Conservation (phyloP, 2,888 invertebrate species). For the Mythimna pallens region DNA sequence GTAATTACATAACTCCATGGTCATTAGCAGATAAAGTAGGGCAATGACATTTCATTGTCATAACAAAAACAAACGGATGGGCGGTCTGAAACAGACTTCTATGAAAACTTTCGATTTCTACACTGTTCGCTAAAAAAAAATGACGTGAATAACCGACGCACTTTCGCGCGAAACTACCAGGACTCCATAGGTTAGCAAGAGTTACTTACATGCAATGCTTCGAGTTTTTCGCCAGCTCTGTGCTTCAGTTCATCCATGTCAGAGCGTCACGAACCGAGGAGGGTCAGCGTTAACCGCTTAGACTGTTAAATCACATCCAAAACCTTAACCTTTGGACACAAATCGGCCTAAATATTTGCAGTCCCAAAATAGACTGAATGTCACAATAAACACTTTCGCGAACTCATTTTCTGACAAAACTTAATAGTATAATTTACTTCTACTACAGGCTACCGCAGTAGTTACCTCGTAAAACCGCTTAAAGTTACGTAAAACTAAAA, state of each 20-base stretch:
- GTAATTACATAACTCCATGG: constrained; percentile 81
- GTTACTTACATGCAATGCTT: constrained; percentile 86
- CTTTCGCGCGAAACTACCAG: constrained; percentile 78
- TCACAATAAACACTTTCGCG: constrained; percentile 68
- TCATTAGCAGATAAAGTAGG: constrained; percentile 68
- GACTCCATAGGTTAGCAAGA: constrained; percentile 68
- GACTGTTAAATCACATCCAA: constrained; percentile 80
- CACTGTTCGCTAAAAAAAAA: constrained; percentile 63
- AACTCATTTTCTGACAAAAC: constrained; percentile 61
- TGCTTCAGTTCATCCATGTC: constrained; percentile 87
- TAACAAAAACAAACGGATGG: constrained; percentile 66
- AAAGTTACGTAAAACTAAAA: constrained; percentile 67
- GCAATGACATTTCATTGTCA: constrained; percentile 73
- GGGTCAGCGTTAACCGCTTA: constrained; percentile 75
- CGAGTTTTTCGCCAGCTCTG: constrained; percentile 87
- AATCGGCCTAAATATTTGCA: constrained; percentile 82
- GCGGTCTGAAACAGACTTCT: constrained; percentile 8
- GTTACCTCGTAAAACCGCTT: constrained; percentile 59
- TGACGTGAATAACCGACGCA: constrained; percentile 70
- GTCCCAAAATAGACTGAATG: constrained; percentile 86
- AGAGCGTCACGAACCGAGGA: constrained; percentile 72
- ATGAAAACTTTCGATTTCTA: constrained; percentile 49
- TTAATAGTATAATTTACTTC: constrained; percentile 50
- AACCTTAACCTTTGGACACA: constrained; percentile 89
- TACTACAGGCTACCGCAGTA: constrained; percentile 42